phyloP scores from a whole-genome alignment of 1,140 invertebrate genomes.

The Caenorhabditis elegans region WBcel235 BX284603.4:12456501-12457000 shows the following conservation, averaged over 20 bases:
- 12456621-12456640: slow-evolving; percentile 44
- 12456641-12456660: slow-evolving; percentile 39
- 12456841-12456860: background rate
- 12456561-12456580: slow-evolving; percentile 50
- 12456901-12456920: too few species aligned
- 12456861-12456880: background rate
- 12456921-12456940: background rate
- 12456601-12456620: slow-evolving; percentile 48
- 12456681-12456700: background rate
- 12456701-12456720: background rate
- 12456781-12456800: background rate
- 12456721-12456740: background rate
- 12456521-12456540: slow-evolving; percentile 54
- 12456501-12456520: slow-evolving; percentile 53
- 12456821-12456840: slow-evolving; percentile 8
- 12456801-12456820: background rate
- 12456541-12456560: slow-evolving; percentile 47
- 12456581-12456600: slow-evolving; percentile 47
- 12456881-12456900: too few species aligned
- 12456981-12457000: background rate
- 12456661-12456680: slow-evolving; percentile 5
- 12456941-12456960: background rate
- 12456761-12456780: background rate
- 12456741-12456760: background rate
- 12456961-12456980: background rate